Conservation (phyloP, 1,140 invertebrate species). For the Laupala kohalensis region DNA sequence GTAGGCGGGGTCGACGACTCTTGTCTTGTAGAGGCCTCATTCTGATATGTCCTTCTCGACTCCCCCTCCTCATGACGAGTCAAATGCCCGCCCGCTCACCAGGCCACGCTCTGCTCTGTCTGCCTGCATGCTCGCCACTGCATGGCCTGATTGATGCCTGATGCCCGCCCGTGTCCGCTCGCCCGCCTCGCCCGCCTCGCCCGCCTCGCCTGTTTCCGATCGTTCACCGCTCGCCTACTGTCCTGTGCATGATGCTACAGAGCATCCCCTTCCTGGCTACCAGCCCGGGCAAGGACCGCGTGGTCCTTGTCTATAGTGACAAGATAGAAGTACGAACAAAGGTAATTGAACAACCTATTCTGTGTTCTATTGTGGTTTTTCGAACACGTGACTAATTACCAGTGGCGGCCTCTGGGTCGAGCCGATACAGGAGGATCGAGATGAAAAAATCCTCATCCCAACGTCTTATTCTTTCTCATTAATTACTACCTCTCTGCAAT, state of each 20-base stretch:
- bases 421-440: no score
- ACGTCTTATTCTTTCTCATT: no score
- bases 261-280: conserved; percentile 20
- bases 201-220: background rate
- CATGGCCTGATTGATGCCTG: no score
- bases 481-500: no score
- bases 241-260: conserved; percentile 10
- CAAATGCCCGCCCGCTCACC: conserved; percentile 13
- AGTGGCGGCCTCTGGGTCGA: no score
- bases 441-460: no score
- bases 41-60: conserved; percentile 34
- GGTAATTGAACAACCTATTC: conserved; percentile 25
- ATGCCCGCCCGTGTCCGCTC: background rate
- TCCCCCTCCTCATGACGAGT: conserved; percentile 11
- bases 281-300: conserved; percentile 32
- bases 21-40: conserved; percentile 69
- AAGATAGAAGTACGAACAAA: conserved; percentile 41
- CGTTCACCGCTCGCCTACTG: background rate
- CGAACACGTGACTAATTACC: no score
- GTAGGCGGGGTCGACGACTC: conserved; percentile 65
- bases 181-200: background rate
- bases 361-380: background rate
- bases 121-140: conserved; percentile 14
- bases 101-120: conserved; percentile 15
- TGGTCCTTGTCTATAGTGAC: conserved; percentile 41